A percentile compares a stretch with the other conserved stretches of the same genome.
Evolutionary conservation across 2,888 invertebrate genomes (phyloP).

Genomic region (Macaria liturata): DNA sequence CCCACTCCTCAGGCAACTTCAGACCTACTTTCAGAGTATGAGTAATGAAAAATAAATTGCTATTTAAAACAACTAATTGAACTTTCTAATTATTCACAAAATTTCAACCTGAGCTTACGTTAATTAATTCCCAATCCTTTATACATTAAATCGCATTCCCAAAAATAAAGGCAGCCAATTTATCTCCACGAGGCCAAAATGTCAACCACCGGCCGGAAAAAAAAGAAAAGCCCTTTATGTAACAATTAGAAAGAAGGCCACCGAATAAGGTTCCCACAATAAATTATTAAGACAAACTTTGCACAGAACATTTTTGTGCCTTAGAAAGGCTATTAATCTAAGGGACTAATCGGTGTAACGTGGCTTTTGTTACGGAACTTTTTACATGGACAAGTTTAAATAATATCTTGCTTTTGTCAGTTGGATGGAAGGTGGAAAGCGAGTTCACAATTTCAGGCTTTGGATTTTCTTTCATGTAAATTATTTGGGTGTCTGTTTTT

Average conservation of each 20-base stretch:
- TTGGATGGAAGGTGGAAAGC: not conserved
- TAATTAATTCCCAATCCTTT: conserved; percentile 22
- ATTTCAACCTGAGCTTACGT: too few relatives aligned
- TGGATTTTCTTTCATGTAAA: too few relatives aligned
- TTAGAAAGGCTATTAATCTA: conserved; percentile 55
- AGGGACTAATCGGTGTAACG: conserved; percentile 51
- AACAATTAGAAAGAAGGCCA: conserved; percentile 57
- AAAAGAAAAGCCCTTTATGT: conserved; percentile 53
- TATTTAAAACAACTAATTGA: too few relatives aligned
- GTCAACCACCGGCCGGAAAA: conserved; percentile 54
- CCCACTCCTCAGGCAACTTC: too few relatives aligned
- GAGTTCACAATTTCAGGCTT: too few relatives aligned
- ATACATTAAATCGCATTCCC: conserved; percentile 22
- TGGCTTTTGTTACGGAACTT: conserved; percentile 51
- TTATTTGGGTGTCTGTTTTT: too few relatives aligned
- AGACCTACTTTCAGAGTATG: too few relatives aligned
- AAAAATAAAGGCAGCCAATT: conserved; percentile 34
- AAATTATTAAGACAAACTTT: conserved; percentile 67
- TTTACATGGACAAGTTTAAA: conserved; percentile 51
- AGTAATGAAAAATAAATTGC: too few relatives aligned
- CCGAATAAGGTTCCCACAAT: conserved; percentile 47
- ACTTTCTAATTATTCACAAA: too few relatives aligned
- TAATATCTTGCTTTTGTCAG: conserved; percentile 35
- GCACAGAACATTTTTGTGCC: conserved; percentile 50
- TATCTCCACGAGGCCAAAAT: conserved; percentile 41